Evolutionary conservation across 1,140 invertebrate genomes (phyloP).

Genomic region (Trachymyrmex septentrionalis): DNA sequence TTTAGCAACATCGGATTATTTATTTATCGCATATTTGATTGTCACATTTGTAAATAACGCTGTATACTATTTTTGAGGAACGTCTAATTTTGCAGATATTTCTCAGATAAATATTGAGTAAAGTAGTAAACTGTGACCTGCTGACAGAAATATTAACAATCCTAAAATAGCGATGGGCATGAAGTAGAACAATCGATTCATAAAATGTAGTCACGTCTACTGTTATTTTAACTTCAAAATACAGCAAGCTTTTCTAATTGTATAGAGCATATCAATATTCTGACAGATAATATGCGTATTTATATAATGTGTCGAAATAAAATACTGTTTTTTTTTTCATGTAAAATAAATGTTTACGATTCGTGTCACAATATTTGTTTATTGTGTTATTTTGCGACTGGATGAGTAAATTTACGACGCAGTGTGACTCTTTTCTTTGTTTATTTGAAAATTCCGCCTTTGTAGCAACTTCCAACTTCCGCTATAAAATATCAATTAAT

Average conservation of each 20-base stretch:
- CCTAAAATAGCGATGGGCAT: slow-evolving; percentile 3
- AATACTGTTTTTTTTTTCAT: not conserved
- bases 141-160: not conserved
- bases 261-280: not conserved
- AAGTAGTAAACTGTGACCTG: not conserved
- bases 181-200: slow-evolving; percentile 6
- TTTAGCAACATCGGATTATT: slow-evolving; percentile 23
- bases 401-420: not conserved
- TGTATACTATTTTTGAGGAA: not conserved
- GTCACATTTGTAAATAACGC: slow-evolving; percentile 21
- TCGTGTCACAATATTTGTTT: slow-evolving; percentile 7
- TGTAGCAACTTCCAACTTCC: not conserved
- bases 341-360: not conserved
- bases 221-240: not conserved
- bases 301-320: not conserved
- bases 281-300: not conserved
- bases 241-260: not conserved
- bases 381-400: not conserved
- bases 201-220: not conserved
- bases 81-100: slow-evolving; percentile 7
- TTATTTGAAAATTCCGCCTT: slow-evolving; percentile 30
- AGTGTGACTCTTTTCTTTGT: not conserved
- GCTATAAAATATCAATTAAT: slow-evolving; percentile 8
- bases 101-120: slow-evolving; percentile 7
- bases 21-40: not conserved